Base-by-base conservation (phyloP, 2,888 invertebrate species). In the Caradrina kadenii region DNA sequence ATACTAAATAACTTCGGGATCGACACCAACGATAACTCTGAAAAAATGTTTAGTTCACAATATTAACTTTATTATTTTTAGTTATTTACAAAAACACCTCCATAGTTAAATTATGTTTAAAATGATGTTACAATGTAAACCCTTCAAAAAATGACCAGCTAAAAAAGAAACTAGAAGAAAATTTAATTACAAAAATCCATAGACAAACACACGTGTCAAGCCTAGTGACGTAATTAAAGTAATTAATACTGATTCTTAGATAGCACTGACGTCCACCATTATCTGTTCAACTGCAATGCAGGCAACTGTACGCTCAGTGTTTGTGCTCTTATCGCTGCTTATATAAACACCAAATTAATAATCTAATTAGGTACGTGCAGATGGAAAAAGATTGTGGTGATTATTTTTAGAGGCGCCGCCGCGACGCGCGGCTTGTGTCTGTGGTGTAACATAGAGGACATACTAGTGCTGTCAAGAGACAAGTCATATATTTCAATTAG, bases 221-320 rank as follows among this genome's bases (percentile, higher is more conserved):
- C 3, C 54, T 54, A 53, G 48, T 63, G 21, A 6, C 2, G 21
- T 39, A 45, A 61, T 69, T 70, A 42, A 56, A 70, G 71, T 63
- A 75, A 76, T 80, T 48, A 68, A 58, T 39, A 56, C 21, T 70
- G 71, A 81, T 78, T 63, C 52, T 49, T 8, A 68, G 81, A 81
- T 80, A 80, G 48, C 26, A 56, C 39, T 78, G 78, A 81, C 78
- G 78, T 70, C 52, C 63, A 35, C 31, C 45, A 8, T 48, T 76
- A 66, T 81, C 77, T 65, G 22, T 1, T 63, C 77, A 50, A 70
- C 78, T 78, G 78, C 78, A 78, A 70, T 78, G 78, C 78, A 70
- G 78, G 70, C 62, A 64, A 52, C 31, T 22, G n/a, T 17, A 21
- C 53, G 67, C 22, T 42, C 49, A n/a, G 8, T 63, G 50, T 63